These are phyloP conservation scores for Vulpes lagopus DNA, from an alignment of 2,113 vertebrate genomes.

Conservation along the genomic window DNA sequence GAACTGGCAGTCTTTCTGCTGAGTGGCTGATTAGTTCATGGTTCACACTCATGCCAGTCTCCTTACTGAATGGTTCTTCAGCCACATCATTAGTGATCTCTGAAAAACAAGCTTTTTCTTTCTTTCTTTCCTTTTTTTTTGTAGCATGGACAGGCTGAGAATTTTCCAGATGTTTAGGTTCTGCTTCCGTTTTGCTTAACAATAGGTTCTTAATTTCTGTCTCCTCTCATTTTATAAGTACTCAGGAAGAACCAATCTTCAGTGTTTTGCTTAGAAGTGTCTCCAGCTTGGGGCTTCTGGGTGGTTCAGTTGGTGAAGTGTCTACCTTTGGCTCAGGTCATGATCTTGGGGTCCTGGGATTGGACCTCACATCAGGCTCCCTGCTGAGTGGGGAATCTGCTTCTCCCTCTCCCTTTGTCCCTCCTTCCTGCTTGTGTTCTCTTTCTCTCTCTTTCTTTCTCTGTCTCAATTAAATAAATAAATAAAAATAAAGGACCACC, in stretches of 20 bases:
- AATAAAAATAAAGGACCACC: background rate
- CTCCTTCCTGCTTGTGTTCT: background rate
- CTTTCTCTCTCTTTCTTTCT: background rate
- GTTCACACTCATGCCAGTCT: background rate
- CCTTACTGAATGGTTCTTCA: background rate
- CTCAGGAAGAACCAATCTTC: background rate
- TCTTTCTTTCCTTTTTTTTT: background rate
- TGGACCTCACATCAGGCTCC: accelerated
- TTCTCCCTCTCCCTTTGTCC: background rate
- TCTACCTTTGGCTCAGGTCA: background rate
- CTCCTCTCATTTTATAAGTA: background rate
- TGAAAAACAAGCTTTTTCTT: background rate
- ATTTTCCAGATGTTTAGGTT: background rate
- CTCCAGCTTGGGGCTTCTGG: background rate
- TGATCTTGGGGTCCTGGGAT: background rate
- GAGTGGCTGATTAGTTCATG: no score
- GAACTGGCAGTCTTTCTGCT: no score
- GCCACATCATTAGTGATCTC: no score
- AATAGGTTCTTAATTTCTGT: background rate
- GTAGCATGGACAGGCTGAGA: background rate
- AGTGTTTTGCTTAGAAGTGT: background rate
- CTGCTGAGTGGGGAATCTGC: background rate
- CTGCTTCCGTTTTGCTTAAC: background rate
- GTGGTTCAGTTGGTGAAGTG: background rate
- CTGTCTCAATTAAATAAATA: background rate